Conservation (phyloP, 2,113 vertebrate genomes). For the Ophiodon elongatus region DNA sequence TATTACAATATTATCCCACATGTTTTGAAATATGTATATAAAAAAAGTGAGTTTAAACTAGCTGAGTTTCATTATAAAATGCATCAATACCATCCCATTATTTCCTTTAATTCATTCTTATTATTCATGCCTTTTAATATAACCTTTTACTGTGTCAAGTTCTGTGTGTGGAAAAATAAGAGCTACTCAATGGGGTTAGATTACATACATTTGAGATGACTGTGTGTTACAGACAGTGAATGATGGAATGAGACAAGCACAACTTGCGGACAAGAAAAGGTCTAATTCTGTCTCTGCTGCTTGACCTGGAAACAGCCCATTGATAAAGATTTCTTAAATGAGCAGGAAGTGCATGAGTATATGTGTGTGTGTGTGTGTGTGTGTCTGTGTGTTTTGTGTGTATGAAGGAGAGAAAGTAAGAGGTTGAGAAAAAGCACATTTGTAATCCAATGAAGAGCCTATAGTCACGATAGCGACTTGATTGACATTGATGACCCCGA, state of each 20-base stretch:
- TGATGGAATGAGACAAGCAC: constrained; percentile 66
- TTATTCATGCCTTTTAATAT: not conserved
- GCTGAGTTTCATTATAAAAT: not conserved
- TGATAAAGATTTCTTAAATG: constrained; percentile 51
- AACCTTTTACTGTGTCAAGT: not conserved
- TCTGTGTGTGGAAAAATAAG: not conserved
- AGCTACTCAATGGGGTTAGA: constrained; percentile 7
- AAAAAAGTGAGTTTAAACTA: not conserved
- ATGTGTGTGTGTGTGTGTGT: not conserved
- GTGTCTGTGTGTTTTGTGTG: not conserved
- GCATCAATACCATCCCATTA: not conserved
- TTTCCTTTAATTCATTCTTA: not conserved
- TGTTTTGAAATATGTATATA: not conserved
- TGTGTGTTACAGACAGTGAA: constrained; percentile 44
- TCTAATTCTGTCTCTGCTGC: constrained; percentile 66
- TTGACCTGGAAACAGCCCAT: constrained; percentile 74
- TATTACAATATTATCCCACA: not conserved
- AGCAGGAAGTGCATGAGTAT: constrained; percentile 21
- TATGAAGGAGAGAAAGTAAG: not conserved
- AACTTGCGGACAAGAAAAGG: constrained; percentile 54
- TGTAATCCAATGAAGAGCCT: not conserved
- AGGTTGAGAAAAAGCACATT: not conserved
- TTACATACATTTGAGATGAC: constrained; percentile 36
- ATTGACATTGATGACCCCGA: not conserved
- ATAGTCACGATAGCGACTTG: not conserved